phyloP scores from a whole-genome alignment of 2,888 invertebrate genomes.

The Cyclophora albipunctata region DNA sequence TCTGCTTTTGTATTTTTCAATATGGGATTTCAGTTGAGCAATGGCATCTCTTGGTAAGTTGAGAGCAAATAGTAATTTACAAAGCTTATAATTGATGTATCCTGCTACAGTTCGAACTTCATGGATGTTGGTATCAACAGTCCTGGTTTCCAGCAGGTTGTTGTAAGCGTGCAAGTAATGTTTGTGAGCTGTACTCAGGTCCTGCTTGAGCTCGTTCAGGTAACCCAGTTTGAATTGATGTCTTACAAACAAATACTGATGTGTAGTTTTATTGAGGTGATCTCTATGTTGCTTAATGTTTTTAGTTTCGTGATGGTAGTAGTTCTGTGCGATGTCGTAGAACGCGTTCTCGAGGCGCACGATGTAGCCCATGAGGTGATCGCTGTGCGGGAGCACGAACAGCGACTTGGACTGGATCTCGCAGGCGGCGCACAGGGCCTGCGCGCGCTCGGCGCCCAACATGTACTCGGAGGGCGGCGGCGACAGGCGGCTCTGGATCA shows the following conservation, averaged over 20 bases:
- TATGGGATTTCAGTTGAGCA: conserved; percentile 92
- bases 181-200: conserved; percentile 88
- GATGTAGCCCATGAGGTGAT: conserved; percentile 86
- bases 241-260: conserved; percentile 93
- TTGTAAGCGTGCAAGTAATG: conserved; percentile 93
- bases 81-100: conserved; percentile 96
- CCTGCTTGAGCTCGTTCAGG: conserved; percentile 94
- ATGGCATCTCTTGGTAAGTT: conserved; percentile 96
- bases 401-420: conserved; percentile 93
- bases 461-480: conserved; percentile 87
- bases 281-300: conserved; percentile 92
- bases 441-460: conserved; percentile 91
- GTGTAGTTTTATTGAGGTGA: conserved; percentile 91
- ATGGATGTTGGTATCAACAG: conserved; percentile 91
- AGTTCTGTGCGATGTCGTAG: conserved; percentile 92
- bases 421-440: conserved; percentile 92
- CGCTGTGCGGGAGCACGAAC: conserved; percentile 93
- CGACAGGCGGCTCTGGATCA: conserved; percentile 90
- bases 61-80: conserved; percentile 90
- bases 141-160: conserved; percentile 89
- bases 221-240: conserved; percentile 98
- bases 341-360: conserved; percentile 93
- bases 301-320: conserved; percentile 92
- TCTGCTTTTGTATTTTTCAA: conserved; percentile 89
- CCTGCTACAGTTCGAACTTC: conserved; percentile 97